A percentile compares a stretch with the other conserved stretches of the same genome.
Conservation (phyloP, 1,140 invertebrate species). For the Drosophila sproati region DNA sequence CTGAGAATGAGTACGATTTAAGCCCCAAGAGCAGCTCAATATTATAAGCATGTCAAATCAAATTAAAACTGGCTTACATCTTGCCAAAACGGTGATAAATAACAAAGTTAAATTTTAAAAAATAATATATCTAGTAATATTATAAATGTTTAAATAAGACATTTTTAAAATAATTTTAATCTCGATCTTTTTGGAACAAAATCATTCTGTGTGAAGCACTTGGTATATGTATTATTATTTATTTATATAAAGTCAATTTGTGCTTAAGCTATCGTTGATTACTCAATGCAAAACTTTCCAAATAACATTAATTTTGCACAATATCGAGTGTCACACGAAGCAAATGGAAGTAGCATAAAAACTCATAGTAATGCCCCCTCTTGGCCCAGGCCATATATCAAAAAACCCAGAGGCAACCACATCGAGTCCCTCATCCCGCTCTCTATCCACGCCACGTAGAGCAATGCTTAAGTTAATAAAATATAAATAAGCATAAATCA, state of each 20-base stretch:
- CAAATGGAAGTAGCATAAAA: not conserved
- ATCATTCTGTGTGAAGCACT: too few species aligned
- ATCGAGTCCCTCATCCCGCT: not conserved
- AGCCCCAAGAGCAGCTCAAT: not conserved
- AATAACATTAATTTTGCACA: not conserved
- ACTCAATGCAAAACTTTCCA: too few species aligned
- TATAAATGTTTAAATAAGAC: too few species aligned
- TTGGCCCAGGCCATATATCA: slow-evolving; percentile 42
- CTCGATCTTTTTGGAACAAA: too few species aligned
- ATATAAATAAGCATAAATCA: slow-evolving; percentile 83
- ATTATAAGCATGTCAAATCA: not conserved
- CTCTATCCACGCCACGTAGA: not conserved
- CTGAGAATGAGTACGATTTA: slow-evolving; percentile 6
- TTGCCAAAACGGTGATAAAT: too few species aligned
- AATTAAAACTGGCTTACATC: not conserved
- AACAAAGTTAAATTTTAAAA: not conserved
- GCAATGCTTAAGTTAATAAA: slow-evolving; percentile 70
- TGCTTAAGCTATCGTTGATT: too few species aligned
- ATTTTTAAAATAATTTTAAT: too few species aligned
- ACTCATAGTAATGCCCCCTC: slow-evolving; percentile 12
- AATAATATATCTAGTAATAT: not conserved
- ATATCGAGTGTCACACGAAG: not conserved
- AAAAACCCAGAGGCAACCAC: slow-evolving; percentile 2
- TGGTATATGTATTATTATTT: too few species aligned
- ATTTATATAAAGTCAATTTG: too few species aligned